These are phyloP conservation scores for Cylindroiulus punctatus DNA, from an alignment of 2,888 invertebrate genomes.

Conservation along the genomic window DNA sequence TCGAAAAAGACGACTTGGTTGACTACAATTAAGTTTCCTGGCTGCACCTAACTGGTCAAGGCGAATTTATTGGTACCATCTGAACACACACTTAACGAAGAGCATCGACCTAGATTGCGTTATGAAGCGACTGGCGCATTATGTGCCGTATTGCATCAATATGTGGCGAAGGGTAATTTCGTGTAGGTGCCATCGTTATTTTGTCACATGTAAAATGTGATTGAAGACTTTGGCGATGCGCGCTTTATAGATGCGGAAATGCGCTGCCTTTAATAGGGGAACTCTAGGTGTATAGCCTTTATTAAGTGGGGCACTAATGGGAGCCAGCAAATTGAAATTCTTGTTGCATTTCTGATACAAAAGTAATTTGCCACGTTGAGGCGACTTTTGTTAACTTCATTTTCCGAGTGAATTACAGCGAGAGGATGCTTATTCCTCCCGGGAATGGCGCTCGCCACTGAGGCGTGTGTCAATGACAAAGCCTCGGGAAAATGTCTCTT, in stretches of 20 bases:
- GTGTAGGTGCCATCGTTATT: neutral
- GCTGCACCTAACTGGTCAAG: neutral
- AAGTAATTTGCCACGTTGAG: neutral
- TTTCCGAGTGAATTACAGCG: constrained; percentile 10
- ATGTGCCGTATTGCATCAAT: no score
- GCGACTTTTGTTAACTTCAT: constrained; percentile 23
- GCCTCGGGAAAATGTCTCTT: neutral
- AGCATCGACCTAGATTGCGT: neutral
- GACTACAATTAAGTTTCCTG: neutral
- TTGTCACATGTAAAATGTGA: neutral
- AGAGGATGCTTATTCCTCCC: neutral
- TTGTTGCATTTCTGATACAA: neutral
- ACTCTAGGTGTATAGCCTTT: neutral
- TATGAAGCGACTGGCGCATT: neutral
- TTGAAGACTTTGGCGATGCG: neutral
- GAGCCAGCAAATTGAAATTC: constrained; percentile 13
- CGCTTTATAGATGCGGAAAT: neutral
- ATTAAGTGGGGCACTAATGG: neutral
- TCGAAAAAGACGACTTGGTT: no score
- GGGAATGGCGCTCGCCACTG: neutral
- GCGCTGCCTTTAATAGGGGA: neutral
- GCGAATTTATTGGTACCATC: neutral
- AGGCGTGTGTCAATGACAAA: neutral
- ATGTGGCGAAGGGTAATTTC: no score
- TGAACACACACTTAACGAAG: neutral